Conservation (phyloP, 1,140 invertebrate genomes). For the Orussus abietinus region DNA sequence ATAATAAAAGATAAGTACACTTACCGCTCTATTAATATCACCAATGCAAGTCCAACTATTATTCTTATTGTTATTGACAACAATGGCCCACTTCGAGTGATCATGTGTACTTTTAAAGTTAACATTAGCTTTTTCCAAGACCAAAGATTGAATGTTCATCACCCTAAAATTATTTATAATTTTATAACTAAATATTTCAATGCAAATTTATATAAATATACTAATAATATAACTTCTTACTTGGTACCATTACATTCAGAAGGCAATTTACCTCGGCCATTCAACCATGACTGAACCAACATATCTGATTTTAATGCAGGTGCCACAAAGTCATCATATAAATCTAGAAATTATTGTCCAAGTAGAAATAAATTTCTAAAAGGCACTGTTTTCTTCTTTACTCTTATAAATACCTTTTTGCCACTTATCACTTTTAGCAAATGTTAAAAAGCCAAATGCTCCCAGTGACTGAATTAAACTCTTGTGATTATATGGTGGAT, state of each 20-base stretch:
- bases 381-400: no score
- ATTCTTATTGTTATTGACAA: slow-evolving; percentile 52
- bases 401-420: slow-evolving; percentile 62
- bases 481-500: slow-evolving; percentile 62
- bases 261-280: slow-evolving; percentile 69
- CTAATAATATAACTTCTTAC: slow-evolving; percentile 27
- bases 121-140: slow-evolving; percentile 54
- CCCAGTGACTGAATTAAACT: slow-evolving; percentile 57
- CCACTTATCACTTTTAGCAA: slow-evolving; percentile 75
- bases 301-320: slow-evolving; percentile 67
- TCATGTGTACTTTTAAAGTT: slow-evolving; percentile 73
- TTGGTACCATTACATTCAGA: slow-evolving; percentile 61
- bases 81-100: slow-evolving; percentile 91
- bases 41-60: slow-evolving; percentile 81
- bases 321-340: slow-evolving; percentile 81
- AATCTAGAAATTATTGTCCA: slow-evolving; percentile 64
- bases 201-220: slow-evolving; percentile 12
- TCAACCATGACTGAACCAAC: slow-evolving; percentile 83
- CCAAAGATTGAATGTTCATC: slow-evolving; percentile 63
- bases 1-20: slow-evolving; percentile 27
- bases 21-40: slow-evolving; percentile 88
- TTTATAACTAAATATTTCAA: no score
- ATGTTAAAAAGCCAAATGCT: slow-evolving; percentile 65
- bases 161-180: no score
- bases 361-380: no score